Evolutionary conservation across 2,888 invertebrate species (phyloP), one percentile per base, ranked within the genome.

Genomic region (Brachynemurus nebulosus): DNA sequence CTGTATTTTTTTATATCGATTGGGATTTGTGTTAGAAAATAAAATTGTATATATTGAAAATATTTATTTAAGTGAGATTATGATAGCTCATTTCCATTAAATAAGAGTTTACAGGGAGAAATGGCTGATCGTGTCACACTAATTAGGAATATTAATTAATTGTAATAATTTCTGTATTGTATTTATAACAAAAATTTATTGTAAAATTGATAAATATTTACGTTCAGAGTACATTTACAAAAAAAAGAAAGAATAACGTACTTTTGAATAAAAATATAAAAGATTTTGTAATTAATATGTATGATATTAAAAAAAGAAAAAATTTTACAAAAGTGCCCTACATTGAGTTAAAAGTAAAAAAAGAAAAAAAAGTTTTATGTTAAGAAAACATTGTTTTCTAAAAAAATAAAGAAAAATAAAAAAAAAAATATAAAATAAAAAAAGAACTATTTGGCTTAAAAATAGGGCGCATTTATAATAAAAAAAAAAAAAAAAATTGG

Each of bases 291-390:
- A 12, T 35, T 41, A 45, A 40, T 45, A 40, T 41, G 40, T 40
- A 34, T 45, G 46, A 45, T 36, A 40, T 40, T 40, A 48, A 40
- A 44, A 40, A 43, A 45, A 34, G 23, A 38, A 33, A 49, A 40
- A 40, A 47, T n/a, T n/a, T n/a, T n/a, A n/a, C n/a, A n/a, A n/a
- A n/a, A n/a, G n/a, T n/a, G n/a, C n/a, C n/a, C n/a, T n/a, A n/a
- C n/a, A n/a, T n/a, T n/a, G n/a, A 49, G 48, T 45, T 35, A 33
- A 46, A 48, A 36, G 18, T 36, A 39, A 46, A 41, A 44, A 43
- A 45, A 35, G 19, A 45, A 34, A 45, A 48, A 45, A 43, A 50
- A 47, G 47, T 38, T 35, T 46, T 41, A 42, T 42, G n/a, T n/a
- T n/a, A n/a, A n/a, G n/a, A n/a, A n/a, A n/a, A n/a, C n/a, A n/a